Percentiles rank a stretch among this genome's conserved stretches.
phyloP scores from a whole-genome alignment of 64 coral and sea anemone genomes.

The Dendrophyllia cribrosa region DNA sequence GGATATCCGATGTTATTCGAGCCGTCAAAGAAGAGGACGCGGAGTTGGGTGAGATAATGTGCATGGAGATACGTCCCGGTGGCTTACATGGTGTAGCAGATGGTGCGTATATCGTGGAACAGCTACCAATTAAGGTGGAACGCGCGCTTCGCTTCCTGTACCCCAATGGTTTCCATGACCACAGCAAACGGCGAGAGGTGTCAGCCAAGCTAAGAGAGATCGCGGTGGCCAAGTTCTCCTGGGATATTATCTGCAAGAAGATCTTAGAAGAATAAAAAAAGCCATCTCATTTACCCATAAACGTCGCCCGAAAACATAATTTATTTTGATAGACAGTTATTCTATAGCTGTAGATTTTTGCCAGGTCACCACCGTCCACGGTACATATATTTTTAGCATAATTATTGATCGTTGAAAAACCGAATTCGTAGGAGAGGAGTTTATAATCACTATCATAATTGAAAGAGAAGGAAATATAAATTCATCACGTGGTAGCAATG shows the following conservation, averaged over 20 bases:
- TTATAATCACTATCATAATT: too few relatives aligned
- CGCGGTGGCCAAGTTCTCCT: constrained; percentile 86
- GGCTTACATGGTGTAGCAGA: constrained; percentile 82
- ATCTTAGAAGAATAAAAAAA: constrained; percentile 47
- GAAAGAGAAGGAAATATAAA: too few relatives aligned
- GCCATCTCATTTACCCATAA: not conserved
- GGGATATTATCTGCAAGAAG: constrained; percentile 80
- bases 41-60: constrained; percentile 84
- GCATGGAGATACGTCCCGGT: constrained; percentile 76
- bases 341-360: too few relatives aligned
- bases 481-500: too few relatives aligned
- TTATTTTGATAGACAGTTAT: not conserved
- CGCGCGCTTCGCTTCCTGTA: constrained; percentile 71
- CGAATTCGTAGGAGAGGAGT: too few relatives aligned
- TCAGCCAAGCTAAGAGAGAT: constrained; percentile 74
- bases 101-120: constrained; percentile 80
- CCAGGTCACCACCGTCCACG: too few relatives aligned
- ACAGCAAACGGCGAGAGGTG: constrained; percentile 72
- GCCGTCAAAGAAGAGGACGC: constrained; percentile 65
- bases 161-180: constrained; percentile 74
- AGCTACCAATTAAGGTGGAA: constrained; percentile 74
- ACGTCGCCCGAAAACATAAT: not conserved
- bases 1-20: constrained; percentile 83
- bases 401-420: too few relatives aligned
- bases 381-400: too few relatives aligned